A percentile compares a stretch with the other conserved stretches of the same genome.
Conservation (phyloP, 2,888 invertebrate genomes). For the Latrodectus elegans region DNA sequence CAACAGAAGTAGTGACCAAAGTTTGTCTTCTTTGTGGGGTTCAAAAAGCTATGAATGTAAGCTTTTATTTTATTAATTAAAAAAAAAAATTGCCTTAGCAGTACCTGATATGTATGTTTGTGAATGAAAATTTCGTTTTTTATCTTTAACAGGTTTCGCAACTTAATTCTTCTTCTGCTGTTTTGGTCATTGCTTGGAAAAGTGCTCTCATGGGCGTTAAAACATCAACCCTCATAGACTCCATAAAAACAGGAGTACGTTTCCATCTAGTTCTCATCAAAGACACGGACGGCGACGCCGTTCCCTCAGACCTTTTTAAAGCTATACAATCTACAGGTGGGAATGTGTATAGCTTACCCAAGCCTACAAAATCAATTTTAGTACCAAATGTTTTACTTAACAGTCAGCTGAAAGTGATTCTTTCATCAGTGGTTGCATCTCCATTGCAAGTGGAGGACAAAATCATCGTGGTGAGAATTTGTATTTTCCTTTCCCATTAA, state of each 20-base stretch:
- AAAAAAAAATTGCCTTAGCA: too few relatives aligned
- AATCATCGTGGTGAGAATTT: constrained; percentile 36
- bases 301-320: constrained; percentile 17
- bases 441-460: constrained; percentile 43
- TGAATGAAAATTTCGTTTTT: background rate
- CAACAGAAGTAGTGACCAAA: background rate
- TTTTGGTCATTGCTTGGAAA: constrained; percentile 32
- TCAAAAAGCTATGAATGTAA: constrained; percentile 45
- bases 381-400: constrained; percentile 9
- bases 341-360: constrained; percentile 21
- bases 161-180: background rate
- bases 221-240: constrained; percentile 14
- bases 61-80: background rate
- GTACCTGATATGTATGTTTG: background rate
- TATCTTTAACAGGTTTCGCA: constrained; percentile 23
- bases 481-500: background rate
- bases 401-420: constrained; percentile 5
- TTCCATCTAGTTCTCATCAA: constrained; percentile 45
- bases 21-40: constrained; percentile 43
- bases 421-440: constrained; percentile 21
- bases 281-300: constrained; percentile 11
- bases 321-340: constrained; percentile 26
- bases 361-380: background rate
- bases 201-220: constrained; percentile 12
- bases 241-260: background rate